phyloP scores from a whole-genome alignment of 2,113 vertebrate genomes.

The Turdus rufiventris region DNA sequence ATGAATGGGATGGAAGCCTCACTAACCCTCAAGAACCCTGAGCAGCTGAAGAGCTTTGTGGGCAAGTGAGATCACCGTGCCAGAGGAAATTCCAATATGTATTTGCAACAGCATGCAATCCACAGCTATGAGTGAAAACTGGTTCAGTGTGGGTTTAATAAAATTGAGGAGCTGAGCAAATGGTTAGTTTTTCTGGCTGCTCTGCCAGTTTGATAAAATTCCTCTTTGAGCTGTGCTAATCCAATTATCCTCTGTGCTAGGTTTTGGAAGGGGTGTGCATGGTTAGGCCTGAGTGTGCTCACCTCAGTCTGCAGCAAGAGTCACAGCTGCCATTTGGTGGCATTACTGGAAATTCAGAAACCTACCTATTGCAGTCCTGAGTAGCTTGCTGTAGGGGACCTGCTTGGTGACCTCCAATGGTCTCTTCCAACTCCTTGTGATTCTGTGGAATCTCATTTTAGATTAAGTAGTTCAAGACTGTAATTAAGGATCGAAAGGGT shows the following conservation, averaged over 20 bases:
- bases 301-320: background rate
- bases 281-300: background rate
- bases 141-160: background rate
- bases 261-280: background rate
- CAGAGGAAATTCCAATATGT: background rate
- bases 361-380: background rate
- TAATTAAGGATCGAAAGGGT: background rate
- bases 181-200: background rate
- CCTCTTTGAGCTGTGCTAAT: background rate
- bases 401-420: background rate
- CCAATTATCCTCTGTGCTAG: background rate
- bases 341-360: background rate
- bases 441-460: background rate
- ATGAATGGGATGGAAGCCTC: background rate
- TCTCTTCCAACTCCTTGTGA: background rate
- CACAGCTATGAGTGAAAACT: background rate
- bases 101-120: background rate
- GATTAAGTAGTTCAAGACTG: background rate
- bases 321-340: background rate
- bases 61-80: background rate
- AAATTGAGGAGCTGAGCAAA: background rate
- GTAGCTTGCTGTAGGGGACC: background rate
- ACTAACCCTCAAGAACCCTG: background rate
- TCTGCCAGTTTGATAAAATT: background rate
- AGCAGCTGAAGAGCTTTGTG: background rate